These are phyloP conservation scores for Synergus laeviventris DNA, from an alignment of 2,888 invertebrate genomes.

Conservation along the genomic window DNA sequence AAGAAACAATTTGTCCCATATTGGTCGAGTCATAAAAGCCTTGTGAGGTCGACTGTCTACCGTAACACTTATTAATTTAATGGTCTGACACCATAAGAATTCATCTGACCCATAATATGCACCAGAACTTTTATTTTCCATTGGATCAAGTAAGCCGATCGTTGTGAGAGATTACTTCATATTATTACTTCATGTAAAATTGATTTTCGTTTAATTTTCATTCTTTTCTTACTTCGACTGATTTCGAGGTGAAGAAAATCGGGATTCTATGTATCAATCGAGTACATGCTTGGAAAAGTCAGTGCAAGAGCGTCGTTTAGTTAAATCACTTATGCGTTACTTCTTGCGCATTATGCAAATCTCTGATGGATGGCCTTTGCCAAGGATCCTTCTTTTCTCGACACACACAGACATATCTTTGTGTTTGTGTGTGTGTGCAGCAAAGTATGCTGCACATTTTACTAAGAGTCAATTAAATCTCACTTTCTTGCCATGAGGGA, in stretches of 20 bases:
- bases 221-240: no score
- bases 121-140: not conserved
- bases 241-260: no score
- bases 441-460: constrained; percentile 13
- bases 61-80: constrained; percentile 6
- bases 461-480: no score
- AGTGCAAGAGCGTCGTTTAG: constrained; percentile 39
- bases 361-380: constrained; percentile 50
- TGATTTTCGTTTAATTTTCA: not conserved
- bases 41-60: not conserved
- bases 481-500: no score
- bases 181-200: not conserved
- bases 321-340: constrained; percentile 46
- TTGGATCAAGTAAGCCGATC: not conserved
- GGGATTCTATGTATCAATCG: no score
- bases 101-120: constrained; percentile 1
- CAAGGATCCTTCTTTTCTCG: constrained; percentile 50
- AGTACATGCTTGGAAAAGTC: no score
- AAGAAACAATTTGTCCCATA: constrained; percentile 4
- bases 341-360: constrained; percentile 50
- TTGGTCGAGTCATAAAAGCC: not conserved
- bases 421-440: constrained; percentile 12
- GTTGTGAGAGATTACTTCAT: not conserved
- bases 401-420: constrained; percentile 13
- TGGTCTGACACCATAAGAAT: constrained; percentile 1